These are phyloP conservation scores for Callospermophilus lateralis DNA, from an alignment of 2,113 vertebrate genomes.

Conservation along the genomic window DNA sequence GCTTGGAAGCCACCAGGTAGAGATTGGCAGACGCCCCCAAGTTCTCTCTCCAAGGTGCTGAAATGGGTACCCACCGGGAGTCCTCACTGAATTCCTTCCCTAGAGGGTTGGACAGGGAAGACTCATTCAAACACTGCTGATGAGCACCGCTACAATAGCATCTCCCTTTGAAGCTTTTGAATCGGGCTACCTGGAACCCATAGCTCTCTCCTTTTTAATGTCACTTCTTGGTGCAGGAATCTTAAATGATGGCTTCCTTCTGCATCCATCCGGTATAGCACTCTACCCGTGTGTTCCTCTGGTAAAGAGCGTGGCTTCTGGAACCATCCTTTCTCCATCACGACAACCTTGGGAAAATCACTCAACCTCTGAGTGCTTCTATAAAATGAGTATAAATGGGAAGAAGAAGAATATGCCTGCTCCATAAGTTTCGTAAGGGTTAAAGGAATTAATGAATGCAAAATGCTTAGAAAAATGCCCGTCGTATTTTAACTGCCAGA, in stretches of 20 bases:
- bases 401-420: not conserved
- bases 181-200: constrained; percentile 1
- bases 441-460: not conserved
- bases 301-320: not conserved
- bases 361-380: not conserved
- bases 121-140: not conserved
- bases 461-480: not conserved
- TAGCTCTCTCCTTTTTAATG: not conserved
- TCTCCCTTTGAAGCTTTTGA: constrained; percentile 7
- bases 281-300: not conserved
- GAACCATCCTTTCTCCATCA: not conserved
- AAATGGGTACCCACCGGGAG: not conserved
- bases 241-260: not conserved
- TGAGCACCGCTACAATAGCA: not conserved
- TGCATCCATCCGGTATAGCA: not conserved
- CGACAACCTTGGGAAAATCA: not conserved
- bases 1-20: not conserved
- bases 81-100: not conserved
- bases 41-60: constrained; percentile 64
- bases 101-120: not conserved
- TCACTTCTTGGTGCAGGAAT: constrained; percentile 36
- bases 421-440: not conserved
- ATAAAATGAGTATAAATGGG: not conserved
- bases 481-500: not conserved
- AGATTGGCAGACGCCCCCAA: not conserved